Base-by-base conservation (phyloP, 2,797 vertebrate genomes). In the Myoxocephalus aenaeus region DNA sequence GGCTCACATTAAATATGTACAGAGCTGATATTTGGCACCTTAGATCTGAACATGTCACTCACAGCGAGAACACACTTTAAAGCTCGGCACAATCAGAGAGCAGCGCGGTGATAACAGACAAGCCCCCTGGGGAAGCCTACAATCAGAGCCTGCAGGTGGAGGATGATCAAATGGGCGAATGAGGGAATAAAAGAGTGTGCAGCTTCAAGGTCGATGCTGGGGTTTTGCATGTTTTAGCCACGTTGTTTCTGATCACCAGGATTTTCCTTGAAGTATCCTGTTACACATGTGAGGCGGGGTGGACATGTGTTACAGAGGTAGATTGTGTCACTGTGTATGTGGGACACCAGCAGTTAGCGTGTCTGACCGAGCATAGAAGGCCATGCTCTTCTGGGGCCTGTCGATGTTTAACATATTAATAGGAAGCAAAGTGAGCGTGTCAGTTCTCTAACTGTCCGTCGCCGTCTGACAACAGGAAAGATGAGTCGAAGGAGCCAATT, bases 401-500 rank as follows among this genome's bases (percentile, higher is more conserved):
- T 25, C 10, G 2, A 51, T 10, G 20, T 59, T 38, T 48, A 48
- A 34, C n/a, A 44, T 25, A 53, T 18, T 14, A 51, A 18, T 6
- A 6, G 42, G 5, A 58, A 25, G 54, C 13, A 14, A 27, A 29
- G 27, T 61, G 20, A 20, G 17, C 1, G 12, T 22, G 1, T 38
- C 1, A 25, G 4, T 27, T 57, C 8, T 27, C 42, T 65, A 34
- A 77, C 2, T 15, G 3, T 50, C n/a, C 46, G 9, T 80, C 64
- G 46, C n/a, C 46, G 7, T 80, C 64, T 18, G 2, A 50, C 68
- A 84, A 82, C 95, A 99, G 98, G 92, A 99, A 99, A 90, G 97
- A 99, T 1, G 98, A 99, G 74, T 99, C 98, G 9, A 99, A 99
- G 94, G 98, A 99, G 91, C 98, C 98, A 11, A 99, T 99, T 17